Evolutionary conservation across 1,140 invertebrate genomes (phyloP), one percentile per base, ranked within the genome.

Genomic region (Metaphire vulgaris): DNA sequence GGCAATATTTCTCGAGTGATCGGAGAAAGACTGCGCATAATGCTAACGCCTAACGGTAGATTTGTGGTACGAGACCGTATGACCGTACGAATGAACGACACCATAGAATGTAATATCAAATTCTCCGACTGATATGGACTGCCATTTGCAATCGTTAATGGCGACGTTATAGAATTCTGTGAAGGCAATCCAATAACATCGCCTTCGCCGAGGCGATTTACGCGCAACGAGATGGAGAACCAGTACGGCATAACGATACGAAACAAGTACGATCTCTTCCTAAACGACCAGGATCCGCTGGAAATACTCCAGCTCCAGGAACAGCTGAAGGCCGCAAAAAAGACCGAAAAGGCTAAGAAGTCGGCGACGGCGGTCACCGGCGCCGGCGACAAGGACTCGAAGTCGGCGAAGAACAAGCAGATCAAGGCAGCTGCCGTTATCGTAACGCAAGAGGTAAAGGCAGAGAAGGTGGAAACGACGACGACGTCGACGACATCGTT

Each of bases 91-190:
- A 6, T 12, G 41, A 56, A 56, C 6, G 41, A 21, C 41, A 56
- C 6, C 41, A 6, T 56, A 56, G 41, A 56, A 56, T 56, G 6
- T 56, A 56, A 56, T 56, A 56, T 56, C 21, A 12, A 56, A 21
- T 56, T 56, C 41, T 56, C 41, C 21, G 41, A 21, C 6, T 21
- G 41, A 21, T 12, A 21, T 6, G 21, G 41, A 21, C 41, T 6
- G 41, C 41, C 41, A 56, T 56, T 56, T 56, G 41, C 41, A 56
- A 56, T 56, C 21, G 41, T 56, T 56, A 56, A 56, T 56, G 41
- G 41, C 6, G 41, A 56, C 21, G 41, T 56, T 56, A 56, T n/a
- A n/a, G n/a, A 56, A 56, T 12, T 56, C 21, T 21, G 41, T 56
- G 6, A 56, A 56, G 21, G 21, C 41, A 12, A 56, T 56, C 41